phyloP scores from a whole-genome alignment of 1,140 invertebrate genomes.

The Drosophila mojavensis region DNA sequence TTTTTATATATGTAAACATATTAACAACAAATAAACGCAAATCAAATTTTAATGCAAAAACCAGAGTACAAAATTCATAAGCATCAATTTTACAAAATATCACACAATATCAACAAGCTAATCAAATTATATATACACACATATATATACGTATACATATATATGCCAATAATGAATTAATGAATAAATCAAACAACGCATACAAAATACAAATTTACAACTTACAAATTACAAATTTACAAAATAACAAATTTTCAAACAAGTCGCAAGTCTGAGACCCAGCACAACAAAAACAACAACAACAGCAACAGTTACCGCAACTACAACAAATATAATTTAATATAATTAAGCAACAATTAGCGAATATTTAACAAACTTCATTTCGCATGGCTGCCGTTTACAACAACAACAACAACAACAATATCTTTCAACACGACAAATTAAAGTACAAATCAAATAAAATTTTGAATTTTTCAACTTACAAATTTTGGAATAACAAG shows the following conservation, averaged over 20 bases:
- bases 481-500: slow-evolving; percentile 67
- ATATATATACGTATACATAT: slow-evolving; percentile 35
- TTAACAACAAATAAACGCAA: slow-evolving; percentile 43
- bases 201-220: slow-evolving; percentile 80
- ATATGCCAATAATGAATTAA: slow-evolving; percentile 13
- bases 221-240: slow-evolving; percentile 61
- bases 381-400: slow-evolving; percentile 75
- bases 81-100: slow-evolving; percentile 53
- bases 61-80: slow-evolving; percentile 75
- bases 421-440: slow-evolving; percentile 60
- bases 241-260: slow-evolving; percentile 62
- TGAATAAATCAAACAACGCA: slow-evolving; percentile 61
- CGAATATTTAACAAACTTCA: slow-evolving; percentile 39
- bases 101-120: slow-evolving; percentile 50
- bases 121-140: background rate
- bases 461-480: slow-evolving; percentile 62
- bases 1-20: slow-evolving; percentile 53
- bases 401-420: slow-evolving; percentile 31
- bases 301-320: slow-evolving; percentile 25
- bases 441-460: slow-evolving; percentile 41
- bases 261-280: slow-evolving; percentile 54
- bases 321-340: slow-evolving; percentile 17
- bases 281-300: slow-evolving; percentile 23
- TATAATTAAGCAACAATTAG: slow-evolving; percentile 33
- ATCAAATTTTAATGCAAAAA: slow-evolving; percentile 55